Conservation (phyloP, 53 echinoderm and acorn worm genomes). For the Paracentrotus lividus region DNA sequence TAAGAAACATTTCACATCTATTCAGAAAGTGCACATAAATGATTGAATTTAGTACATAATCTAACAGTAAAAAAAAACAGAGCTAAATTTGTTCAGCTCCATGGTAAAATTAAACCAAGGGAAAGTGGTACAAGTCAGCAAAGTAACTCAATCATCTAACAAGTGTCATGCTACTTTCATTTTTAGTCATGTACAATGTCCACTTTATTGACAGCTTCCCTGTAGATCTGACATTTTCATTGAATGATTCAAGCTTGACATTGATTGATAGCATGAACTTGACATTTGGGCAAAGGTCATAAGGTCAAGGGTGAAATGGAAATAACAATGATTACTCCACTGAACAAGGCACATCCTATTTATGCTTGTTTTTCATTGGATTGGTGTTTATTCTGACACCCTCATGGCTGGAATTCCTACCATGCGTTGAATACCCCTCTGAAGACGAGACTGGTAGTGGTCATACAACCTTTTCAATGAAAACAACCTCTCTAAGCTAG, state of each 20-base stretch:
- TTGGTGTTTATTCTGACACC: constrained; percentile 56
- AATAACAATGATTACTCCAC: constrained; percentile 42
- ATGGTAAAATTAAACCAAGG: too few species aligned
- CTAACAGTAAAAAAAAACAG: too few species aligned
- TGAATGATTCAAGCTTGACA: constrained; percentile 44
- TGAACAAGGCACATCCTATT: constrained; percentile 43
- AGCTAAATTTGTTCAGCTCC: too few species aligned
- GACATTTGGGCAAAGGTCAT: constrained; percentile 34
- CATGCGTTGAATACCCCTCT: constrained; percentile 7
- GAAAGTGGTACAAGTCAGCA: background rate
- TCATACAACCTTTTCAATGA: background rate
- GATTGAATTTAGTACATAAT: too few species aligned
- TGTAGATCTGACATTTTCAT: background rate
- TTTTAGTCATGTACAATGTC: background rate
- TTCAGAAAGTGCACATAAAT: background rate
- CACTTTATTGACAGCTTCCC: background rate
- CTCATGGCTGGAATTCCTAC: constrained; percentile 54
- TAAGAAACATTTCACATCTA: background rate
- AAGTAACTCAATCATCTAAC: background rate
- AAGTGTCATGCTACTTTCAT: constrained; percentile 4
- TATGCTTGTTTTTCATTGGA: constrained; percentile 11
- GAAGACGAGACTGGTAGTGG: background rate
- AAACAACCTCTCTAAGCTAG: background rate
- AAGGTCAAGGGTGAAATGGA: constrained; percentile 60
- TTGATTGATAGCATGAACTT: constrained; percentile 56